A percentile compares a stretch with the other conserved stretches of the same genome.
Conservation (phyloP, 1,140 invertebrate genomes). For the Phymorhynchus buccinoides region DNA sequence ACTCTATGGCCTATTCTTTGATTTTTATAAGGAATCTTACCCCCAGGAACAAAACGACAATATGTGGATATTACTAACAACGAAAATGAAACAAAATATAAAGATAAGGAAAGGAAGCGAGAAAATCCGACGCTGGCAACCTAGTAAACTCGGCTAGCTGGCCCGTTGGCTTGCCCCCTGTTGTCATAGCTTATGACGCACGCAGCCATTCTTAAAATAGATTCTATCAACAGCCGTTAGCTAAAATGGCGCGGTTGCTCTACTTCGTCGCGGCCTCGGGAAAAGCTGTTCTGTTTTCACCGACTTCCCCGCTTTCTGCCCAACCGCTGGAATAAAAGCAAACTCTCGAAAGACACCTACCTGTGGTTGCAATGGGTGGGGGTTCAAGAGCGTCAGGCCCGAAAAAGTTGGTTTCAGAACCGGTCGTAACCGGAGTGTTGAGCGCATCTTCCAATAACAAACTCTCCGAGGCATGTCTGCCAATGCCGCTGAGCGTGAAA, state of each 20-base stretch:
- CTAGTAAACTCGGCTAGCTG: no score
- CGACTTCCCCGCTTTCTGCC: neutral
- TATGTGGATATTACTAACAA: no score
- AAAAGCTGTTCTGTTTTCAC: neutral
- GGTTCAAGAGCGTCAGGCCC: slow-evolving; percentile 66
- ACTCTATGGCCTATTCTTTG: no score
- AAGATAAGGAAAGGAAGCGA: no score
- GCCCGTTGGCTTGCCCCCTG: no score
- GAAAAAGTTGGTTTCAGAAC: slow-evolving; percentile 70
- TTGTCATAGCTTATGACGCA: neutral
- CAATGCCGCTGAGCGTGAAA: slow-evolving; percentile 45
- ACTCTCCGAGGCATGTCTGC: slow-evolving; percentile 61
- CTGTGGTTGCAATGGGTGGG: slow-evolving; percentile 68
- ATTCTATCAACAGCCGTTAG: neutral
- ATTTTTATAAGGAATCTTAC: no score
- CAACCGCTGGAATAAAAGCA: neutral
- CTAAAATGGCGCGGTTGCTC: no score
- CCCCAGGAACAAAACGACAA: no score
- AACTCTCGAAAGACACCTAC: slow-evolving; percentile 78
- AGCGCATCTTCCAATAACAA: slow-evolving; percentile 69
- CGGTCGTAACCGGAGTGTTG: slow-evolving; percentile 73
- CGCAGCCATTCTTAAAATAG: neutral
- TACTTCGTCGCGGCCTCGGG: neutral
- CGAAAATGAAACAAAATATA: no score
- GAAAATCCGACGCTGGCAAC: no score